Conservation (phyloP, 2,113 vertebrate species). For the Chelonoidis abingdonii region DNA sequence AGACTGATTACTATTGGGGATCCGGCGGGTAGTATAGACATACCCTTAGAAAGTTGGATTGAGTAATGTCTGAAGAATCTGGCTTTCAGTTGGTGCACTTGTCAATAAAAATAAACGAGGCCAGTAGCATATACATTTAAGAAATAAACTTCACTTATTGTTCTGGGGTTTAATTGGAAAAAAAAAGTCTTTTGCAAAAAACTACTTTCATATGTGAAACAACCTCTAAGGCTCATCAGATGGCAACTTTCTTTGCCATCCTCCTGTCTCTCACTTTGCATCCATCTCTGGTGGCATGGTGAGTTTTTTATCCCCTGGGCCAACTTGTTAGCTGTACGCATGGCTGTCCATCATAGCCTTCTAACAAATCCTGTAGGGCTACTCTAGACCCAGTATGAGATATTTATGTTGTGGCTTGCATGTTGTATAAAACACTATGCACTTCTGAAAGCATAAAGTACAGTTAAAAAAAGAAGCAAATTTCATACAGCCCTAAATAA, state of each 20-base stretch:
- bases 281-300: conserved; percentile 57
- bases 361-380: conserved; percentile 65
- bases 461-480: not conserved
- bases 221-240: conserved; percentile 70
- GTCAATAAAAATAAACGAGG: conserved; percentile 73
- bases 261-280: conserved; percentile 50
- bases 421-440: conserved; percentile 60
- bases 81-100: conserved; percentile 57
- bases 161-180: conserved; percentile 53
- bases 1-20: too few relatives aligned
- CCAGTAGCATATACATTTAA: conserved; percentile 71
- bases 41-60: conserved; percentile 19
- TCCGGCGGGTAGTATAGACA: too few relatives aligned
- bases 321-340: conserved; percentile 72
- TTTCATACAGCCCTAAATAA: conserved; percentile 69
- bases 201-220: conserved; percentile 60
- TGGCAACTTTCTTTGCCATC: conserved; percentile 30
- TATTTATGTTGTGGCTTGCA: conserved; percentile 70
- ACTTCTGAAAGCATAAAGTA: conserved; percentile 50
- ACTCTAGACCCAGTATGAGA: conserved; percentile 53
- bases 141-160: conserved; percentile 58
- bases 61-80: conserved; percentile 41
- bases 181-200: conserved; percentile 59
- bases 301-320: conserved; percentile 64
- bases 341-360: conserved; percentile 62